Conservation (phyloP, 2,797 vertebrate species). For the Chloroceryle amazona region DNA sequence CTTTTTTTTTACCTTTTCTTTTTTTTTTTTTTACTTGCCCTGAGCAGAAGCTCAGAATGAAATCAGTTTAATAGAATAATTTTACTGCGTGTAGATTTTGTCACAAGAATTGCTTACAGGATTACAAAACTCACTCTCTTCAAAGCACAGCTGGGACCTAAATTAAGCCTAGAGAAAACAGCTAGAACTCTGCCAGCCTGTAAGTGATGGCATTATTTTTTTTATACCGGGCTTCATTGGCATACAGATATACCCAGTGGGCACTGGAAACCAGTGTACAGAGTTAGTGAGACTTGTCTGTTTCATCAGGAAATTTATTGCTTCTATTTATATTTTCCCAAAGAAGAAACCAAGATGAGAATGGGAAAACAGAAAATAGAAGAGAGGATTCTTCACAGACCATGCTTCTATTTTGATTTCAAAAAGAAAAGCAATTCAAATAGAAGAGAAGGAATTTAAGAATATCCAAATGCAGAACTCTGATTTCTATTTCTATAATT, state of each 20-base stretch:
- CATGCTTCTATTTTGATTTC: not conserved
- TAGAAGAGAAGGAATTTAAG: not conserved
- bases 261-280: not conserved
- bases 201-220: conserved; percentile 35
- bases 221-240: not conserved
- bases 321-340: conserved; percentile 40
- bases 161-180: conserved; percentile 50
- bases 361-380: not conserved
- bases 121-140: conserved; percentile 28
- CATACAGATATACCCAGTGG: not conserved
- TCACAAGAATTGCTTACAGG: conserved; percentile 37
- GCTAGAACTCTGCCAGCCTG: conserved; percentile 34
- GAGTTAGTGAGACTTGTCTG: not conserved
- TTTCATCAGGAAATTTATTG: conserved; percentile 13
- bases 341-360: conserved; percentile 18
- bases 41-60: not conserved
- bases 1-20: not conserved
- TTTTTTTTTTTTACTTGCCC: conserved; percentile 21
- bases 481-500: not conserved
- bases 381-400: not conserved
- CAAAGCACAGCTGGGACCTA: conserved; percentile 60
- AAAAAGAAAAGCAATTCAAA: not conserved
- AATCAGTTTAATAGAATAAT: conserved; percentile 29
- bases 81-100: not conserved
- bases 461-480: not conserved